Conservation (phyloP, 2,113 vertebrate genomes). For the Pelecanus crispus region DNA sequence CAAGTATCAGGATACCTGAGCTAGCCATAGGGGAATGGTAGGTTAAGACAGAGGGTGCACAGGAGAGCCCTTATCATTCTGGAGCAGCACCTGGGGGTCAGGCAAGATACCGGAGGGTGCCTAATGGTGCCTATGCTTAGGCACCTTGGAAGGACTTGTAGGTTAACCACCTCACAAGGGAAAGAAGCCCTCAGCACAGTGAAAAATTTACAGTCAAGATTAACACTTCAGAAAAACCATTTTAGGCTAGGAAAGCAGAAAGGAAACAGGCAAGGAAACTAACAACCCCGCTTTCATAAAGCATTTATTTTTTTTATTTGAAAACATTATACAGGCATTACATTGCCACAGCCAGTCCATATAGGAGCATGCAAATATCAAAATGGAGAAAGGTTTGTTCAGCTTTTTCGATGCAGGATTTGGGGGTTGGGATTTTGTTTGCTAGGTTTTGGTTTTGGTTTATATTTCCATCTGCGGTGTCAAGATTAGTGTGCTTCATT, state of each 20-base stretch:
- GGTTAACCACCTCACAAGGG: background rate
- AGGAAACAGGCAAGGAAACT: slow-evolving; percentile 48
- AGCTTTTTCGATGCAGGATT: slow-evolving; percentile 60
- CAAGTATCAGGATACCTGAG: background rate
- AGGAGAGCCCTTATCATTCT: background rate
- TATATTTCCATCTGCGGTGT: slow-evolving; percentile 63
- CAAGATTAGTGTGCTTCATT: slow-evolving; percentile 78
- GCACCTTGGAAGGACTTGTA: background rate
- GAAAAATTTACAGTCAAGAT: background rate
- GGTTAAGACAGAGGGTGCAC: background rate
- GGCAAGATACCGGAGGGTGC: background rate
- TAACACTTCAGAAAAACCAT: background rate
- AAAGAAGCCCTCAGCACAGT: background rate
- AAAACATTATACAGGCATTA: slow-evolving; percentile 88
- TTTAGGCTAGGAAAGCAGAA: slow-evolving; percentile 8
- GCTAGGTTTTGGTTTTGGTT: slow-evolving; percentile 67
- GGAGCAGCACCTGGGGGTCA: background rate
- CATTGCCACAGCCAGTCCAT: slow-evolving; percentile 85
- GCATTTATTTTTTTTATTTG: slow-evolving; percentile 82
- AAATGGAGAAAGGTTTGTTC: slow-evolving; percentile 72
- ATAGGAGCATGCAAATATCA: slow-evolving; percentile 86
- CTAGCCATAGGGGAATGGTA: background rate
- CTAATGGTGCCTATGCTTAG: background rate
- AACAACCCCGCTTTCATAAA: slow-evolving; percentile 72
- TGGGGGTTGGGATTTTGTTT: slow-evolving; percentile 60